Evolutionary conservation across 2,797 vertebrate genomes (phyloP).

Genomic region (Takifugu rubripes): DNA sequence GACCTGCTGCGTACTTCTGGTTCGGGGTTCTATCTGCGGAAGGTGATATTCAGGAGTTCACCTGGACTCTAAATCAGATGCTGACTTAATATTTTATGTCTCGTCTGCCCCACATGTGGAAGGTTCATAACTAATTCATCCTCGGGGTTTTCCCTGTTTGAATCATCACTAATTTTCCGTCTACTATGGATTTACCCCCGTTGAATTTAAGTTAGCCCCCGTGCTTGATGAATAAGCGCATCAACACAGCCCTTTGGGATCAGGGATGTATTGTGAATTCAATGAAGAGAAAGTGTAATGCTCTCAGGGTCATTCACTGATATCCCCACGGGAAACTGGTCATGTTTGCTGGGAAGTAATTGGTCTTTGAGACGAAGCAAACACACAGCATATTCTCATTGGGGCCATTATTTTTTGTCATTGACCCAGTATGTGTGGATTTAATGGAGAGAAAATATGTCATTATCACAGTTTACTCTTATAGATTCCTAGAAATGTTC

Average conservation of each 20-base stretch:
- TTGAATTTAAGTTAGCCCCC: conserved; percentile 12
- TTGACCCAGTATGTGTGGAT: conserved; percentile 21
- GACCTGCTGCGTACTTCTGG: conserved; percentile 3
- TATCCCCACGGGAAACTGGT: conserved; percentile 53
- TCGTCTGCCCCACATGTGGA: conserved; percentile 70
- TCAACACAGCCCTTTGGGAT: conserved; percentile 30
- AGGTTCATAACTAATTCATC: conserved; percentile 76
- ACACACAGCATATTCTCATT: conserved; percentile 22
- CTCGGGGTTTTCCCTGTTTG: conserved; percentile 58
- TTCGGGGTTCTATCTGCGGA: conserved; percentile 27
- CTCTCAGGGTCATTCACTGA: conserved; percentile 52
- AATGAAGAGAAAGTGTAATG: conserved; percentile 36
- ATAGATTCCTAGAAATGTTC: conserved; percentile 28
- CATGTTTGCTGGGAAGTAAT: conserved; percentile 62
- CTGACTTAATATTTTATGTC: conserved; percentile 73
- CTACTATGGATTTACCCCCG: conserved; percentile 24
- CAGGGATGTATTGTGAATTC: conserved; percentile 23
- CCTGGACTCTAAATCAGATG: conserved; percentile 55
- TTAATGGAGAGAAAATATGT: conserved; percentile 28
- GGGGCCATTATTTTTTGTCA: conserved; percentile 32
- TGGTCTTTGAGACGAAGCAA: conserved; percentile 41
- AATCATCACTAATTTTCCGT: conserved; percentile 49
- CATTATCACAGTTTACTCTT: conserved; percentile 26
- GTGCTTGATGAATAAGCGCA: conserved; percentile 29
- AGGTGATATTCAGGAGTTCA: conserved; percentile 40